phyloP scores from a whole-genome alignment of 2,888 invertebrate genomes.

The Folsomia candida region DNA sequence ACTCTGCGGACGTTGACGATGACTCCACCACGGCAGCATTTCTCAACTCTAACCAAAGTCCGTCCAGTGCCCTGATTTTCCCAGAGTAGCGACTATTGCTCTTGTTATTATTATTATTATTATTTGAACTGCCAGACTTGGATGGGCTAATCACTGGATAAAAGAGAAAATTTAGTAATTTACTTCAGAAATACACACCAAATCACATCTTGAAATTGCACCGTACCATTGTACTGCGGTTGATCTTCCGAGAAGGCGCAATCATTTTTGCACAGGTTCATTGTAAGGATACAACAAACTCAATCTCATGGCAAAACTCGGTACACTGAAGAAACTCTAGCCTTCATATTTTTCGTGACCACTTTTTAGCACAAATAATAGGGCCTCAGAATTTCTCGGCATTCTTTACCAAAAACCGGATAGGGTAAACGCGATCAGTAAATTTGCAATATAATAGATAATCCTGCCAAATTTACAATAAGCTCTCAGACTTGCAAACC shows the following conservation, averaged over 20 bases:
- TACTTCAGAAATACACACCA: background rate
- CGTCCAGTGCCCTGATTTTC: slow-evolving; percentile 9
- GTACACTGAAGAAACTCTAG: too few relatives aligned
- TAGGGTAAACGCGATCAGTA: too few relatives aligned
- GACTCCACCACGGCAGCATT: background rate
- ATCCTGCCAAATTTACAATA: too few relatives aligned
- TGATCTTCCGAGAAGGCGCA: slow-evolving; percentile 1
- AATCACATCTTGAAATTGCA: background rate
- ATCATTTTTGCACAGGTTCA: slow-evolving; percentile 12
- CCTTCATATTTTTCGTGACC: too few relatives aligned
- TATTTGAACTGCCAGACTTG: background rate
- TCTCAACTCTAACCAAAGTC: slow-evolving; percentile 11
- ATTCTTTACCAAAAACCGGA: too few relatives aligned
- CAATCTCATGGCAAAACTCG: background rate
- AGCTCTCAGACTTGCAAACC: too few relatives aligned
- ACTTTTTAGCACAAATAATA: too few relatives aligned
- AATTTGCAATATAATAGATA: too few relatives aligned
- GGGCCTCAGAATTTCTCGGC: too few relatives aligned
- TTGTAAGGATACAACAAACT: background rate
- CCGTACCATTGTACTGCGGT: slow-evolving; percentile 2
- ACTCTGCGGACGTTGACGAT: background rate
- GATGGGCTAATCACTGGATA: background rate
- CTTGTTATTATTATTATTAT: background rate
- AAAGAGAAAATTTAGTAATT: background rate
- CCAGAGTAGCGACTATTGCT: slow-evolving; percentile 5